These are phyloP conservation scores for Platichthys flesus DNA, from an alignment of 2,113 vertebrate species.

Conservation along the genomic window DNA sequence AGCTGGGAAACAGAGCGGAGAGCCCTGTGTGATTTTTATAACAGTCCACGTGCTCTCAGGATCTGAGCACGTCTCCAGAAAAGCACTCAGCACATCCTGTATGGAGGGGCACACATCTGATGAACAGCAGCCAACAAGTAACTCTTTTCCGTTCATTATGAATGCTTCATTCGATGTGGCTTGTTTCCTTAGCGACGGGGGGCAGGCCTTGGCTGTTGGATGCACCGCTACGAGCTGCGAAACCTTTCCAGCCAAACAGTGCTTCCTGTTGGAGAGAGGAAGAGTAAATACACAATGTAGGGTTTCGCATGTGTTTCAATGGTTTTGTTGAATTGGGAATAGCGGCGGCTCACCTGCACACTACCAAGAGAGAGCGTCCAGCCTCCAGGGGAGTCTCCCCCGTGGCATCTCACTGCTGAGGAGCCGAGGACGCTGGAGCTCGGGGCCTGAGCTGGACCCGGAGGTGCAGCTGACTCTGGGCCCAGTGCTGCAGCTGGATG, in stretches of 20 bases:
- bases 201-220: slow-evolving; percentile 56
- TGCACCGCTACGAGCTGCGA: slow-evolving; percentile 34
- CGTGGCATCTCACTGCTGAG: slow-evolving; percentile 32
- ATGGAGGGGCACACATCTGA: slow-evolving; percentile 13
- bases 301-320: neutral
- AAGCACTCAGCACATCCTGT: slow-evolving; percentile 9
- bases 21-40: neutral
- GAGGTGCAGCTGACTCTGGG: slow-evolving; percentile 31
- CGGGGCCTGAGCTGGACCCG: slow-evolving; percentile 30
- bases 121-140: slow-evolving; percentile 1
- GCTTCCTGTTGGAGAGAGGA: slow-evolving; percentile 70
- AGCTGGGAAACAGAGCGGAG: slow-evolving; percentile 14
- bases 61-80: neutral
- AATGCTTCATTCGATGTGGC: slow-evolving; percentile 45
- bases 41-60: slow-evolving; percentile 6
- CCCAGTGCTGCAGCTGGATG: slow-evolving; percentile 20
- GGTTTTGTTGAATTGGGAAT: neutral
- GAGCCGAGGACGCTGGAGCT: slow-evolving; percentile 20
- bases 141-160: slow-evolving; percentile 8
- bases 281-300: neutral
- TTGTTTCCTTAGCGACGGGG: slow-evolving; percentile 56
- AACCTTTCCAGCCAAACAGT: slow-evolving; percentile 67
- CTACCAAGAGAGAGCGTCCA: slow-evolving; percentile 68
- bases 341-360: slow-evolving; percentile 73
- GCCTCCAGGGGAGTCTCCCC: slow-evolving; percentile 67